phyloP scores from a whole-genome alignment of 2,113 vertebrate species.

The Onychorhynchus coronatus region DNA sequence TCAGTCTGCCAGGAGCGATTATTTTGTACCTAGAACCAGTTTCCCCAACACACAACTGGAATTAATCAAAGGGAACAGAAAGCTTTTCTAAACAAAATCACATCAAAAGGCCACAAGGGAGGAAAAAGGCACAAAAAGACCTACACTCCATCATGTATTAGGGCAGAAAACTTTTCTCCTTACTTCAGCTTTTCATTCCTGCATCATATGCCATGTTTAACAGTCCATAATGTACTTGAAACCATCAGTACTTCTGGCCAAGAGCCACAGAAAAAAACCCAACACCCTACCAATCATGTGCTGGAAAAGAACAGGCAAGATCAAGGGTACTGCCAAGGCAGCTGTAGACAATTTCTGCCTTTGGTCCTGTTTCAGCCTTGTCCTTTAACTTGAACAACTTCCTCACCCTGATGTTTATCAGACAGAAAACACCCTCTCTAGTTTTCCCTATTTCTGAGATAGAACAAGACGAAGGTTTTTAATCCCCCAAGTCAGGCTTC shows the following conservation, averaged over 20 bases:
- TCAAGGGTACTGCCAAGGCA: constrained; percentile 45
- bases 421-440: neutral
- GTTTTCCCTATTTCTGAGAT: neutral
- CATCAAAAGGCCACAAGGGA: neutral
- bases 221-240: neutral
- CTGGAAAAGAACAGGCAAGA: neutral
- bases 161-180: neutral
- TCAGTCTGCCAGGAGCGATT: neutral
- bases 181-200: neutral
- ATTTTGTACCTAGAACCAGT: neutral
- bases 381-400: neutral
- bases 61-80: neutral
- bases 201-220: neutral
- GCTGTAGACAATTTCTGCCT: constrained; percentile 3
- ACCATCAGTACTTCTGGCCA: neutral
- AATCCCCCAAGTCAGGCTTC: neutral
- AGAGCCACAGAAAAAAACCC: neutral
- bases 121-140: neutral
- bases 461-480: neutral
- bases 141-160: neutral
- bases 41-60: neutral
- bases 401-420: neutral
- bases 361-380: neutral
- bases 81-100: neutral
- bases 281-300: neutral